phyloP scores from a whole-genome alignment of 1,140 invertebrate species.

The Homalodisca vitripennis region DNA sequence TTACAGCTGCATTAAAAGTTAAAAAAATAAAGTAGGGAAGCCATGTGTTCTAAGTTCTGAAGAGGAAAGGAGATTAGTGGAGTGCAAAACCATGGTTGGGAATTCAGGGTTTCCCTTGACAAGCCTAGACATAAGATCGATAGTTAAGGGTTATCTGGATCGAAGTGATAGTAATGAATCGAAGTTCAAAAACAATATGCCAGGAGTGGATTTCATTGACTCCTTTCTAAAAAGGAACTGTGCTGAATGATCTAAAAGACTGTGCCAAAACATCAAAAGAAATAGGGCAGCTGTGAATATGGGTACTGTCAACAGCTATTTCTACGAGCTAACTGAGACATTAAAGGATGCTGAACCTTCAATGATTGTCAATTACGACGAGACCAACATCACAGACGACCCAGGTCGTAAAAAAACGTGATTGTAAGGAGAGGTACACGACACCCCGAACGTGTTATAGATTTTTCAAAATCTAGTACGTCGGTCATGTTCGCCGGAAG shows the following conservation, averaged over 20 bases:
- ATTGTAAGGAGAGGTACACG: constrained; percentile 42
- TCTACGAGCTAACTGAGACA: constrained; percentile 41
- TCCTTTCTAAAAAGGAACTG: constrained; percentile 29
- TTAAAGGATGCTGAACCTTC: constrained; percentile 43
- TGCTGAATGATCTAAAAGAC: constrained; percentile 4
- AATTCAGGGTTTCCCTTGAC: constrained; percentile 32
- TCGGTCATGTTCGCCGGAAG: constrained; percentile 34
- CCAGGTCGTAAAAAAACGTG: constrained; percentile 44
- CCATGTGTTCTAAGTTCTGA: constrained; percentile 22
- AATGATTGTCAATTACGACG: constrained; percentile 49
- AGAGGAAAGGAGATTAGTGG: constrained; percentile 29
- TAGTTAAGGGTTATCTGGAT: constrained; percentile 26
- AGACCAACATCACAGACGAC: constrained; percentile 49
- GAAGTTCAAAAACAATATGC: constrained; percentile 35
- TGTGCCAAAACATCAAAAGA: constrained; percentile 33
- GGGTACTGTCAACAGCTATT: constrained; percentile 42
- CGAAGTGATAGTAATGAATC: too few relatives aligned
- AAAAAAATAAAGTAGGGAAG: constrained; percentile 19
- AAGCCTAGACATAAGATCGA: constrained; percentile 4
- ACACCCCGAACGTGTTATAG: constrained; percentile 28
- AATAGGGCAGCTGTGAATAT: constrained; percentile 29
- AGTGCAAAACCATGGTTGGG: constrained; percentile 18
- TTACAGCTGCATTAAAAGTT: constrained; percentile 29
- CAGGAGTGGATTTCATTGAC: constrained; percentile 27
- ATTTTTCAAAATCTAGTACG: constrained; percentile 29